Base-by-base conservation (phyloP, 2,113 vertebrate genomes). In the Microcebus murinus region DNA sequence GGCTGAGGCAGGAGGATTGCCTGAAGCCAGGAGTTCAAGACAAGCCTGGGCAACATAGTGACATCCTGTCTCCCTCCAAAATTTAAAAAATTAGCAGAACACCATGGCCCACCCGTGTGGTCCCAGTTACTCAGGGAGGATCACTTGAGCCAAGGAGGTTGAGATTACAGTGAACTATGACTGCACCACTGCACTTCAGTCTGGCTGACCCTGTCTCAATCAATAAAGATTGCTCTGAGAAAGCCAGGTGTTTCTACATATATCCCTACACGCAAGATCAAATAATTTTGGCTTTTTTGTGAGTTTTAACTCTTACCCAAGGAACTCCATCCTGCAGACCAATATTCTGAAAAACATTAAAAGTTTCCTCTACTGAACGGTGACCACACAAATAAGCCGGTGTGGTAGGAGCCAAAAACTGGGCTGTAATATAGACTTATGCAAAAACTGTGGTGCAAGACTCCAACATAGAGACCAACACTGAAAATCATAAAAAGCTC, bases 311-410 rank as follows among this genome's bases (percentile, higher is more conserved):
- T 86, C 76, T 96, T 89, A 93, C 36, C 83, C 34, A 4, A 77
- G 39, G 55, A 76, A 52, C 80, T 84, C 65, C 45, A 82, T 55
- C 39, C 82, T 55, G 87, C 36, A 84, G 14, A 52, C 73, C 57
- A 48, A 52, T 27, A 94, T 80, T 18, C 68, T 89, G 74, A 91
- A 95, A 96, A 94, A 82, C 6, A 70, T 29, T 74, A 68, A 93
- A 91, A 45, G 34, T 86, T 82, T 87, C 59, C 85, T 85, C 55
- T 84, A 71, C 63, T 50, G 42, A 86, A 77, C 50, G 45, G 42
- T 68, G 55, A 85, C 31, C 77, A 86, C 79, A 57, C 59, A 80
- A 76, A 36, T 45, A 76, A 85, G 61, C n/a, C 86, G 15, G n/a
- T 52, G 61, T 79, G 42, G 25, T 15, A 59, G 29, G 29, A 88